Base-by-base conservation (phyloP, 2,888 invertebrate genomes). In the Diarsia brunnea region DNA sequence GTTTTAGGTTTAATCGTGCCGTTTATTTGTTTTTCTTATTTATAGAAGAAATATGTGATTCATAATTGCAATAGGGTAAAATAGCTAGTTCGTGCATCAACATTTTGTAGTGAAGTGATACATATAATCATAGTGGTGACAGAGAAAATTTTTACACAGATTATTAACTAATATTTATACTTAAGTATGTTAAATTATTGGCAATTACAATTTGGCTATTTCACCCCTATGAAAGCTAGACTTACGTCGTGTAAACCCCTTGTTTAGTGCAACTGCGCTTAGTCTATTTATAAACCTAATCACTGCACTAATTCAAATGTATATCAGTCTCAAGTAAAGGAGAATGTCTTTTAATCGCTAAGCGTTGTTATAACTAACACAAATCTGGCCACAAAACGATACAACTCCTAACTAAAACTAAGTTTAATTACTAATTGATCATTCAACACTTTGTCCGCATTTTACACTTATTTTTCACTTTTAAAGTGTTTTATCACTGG, bases 161-260 rank as follows among this genome's bases (percentile, higher is more conserved):
- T 47, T n/a, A 58, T 47, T n/a, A 70, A 53, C 38, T 38, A 38
- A 61, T 24, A 38, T 8, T 51, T 21, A 51, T n/a, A 60, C 5
- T 5, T 58, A 47, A 31, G n/a, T 21, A 67, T 53, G 45, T 24
- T 16, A 27, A 75, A 71, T 27, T 0, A 74, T 75, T 82, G 85
- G 81, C 73, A 76, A 73, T 58, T 60, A 60, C 73, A 71, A 69
- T 84, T 83, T 84, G 83, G 85, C 83, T 72, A 77, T 68, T 75
- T 81, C 64, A 77, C 72, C 51, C 71, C 47, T 60, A 70, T 12
- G 16, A 55, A 73, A 73, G 27, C 63, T 31, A 27, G 27, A 65
- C 16, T n/a, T 19, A 58, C 27, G 27, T 49, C 53, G 21, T 14
- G 51, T 73, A 49, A n/a, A 83, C 70, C 67, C 47, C 53, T 47